Evolutionary conservation across 1,140 invertebrate species (phyloP).

Genomic region (Hestina assimilis): DNA sequence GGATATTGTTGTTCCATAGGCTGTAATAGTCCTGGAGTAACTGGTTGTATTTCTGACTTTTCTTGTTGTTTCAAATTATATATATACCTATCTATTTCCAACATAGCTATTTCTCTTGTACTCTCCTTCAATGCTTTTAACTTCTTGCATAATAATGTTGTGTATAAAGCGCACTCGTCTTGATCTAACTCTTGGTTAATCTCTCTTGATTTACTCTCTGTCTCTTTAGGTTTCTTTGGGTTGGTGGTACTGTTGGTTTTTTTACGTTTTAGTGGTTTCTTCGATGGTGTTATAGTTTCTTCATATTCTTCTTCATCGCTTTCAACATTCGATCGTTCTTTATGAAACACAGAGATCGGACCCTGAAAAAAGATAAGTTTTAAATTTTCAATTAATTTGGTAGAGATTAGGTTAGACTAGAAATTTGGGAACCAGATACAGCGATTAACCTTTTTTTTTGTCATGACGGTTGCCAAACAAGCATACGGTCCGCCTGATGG

Average conservation of each 20-base stretch:
- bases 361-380: not conserved
- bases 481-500: no score
- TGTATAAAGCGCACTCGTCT: constrained; percentile 11
- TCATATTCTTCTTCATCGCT: not conserved
- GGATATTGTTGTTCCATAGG: not conserved
- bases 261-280: not conserved
- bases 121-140: constrained; percentile 8
- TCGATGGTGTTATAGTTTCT: not conserved
- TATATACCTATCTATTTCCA: constrained; percentile 16
- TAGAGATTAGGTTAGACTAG: no score
- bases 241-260: not conserved
- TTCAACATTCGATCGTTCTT: not conserved
- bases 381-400: no score
- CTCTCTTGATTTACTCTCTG: not conserved
- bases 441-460: no score
- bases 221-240: not conserved
- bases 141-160: constrained; percentile 14
- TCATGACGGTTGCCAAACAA: no score
- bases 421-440: no score
- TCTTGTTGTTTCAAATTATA: constrained; percentile 16
- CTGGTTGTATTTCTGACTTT: not conserved
- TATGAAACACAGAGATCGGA: not conserved
- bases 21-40: not conserved
- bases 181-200: not conserved
- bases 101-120: constrained; percentile 11